Conservation (phyloP, 2,113 vertebrate species). For the Gobio gobio region DNA sequence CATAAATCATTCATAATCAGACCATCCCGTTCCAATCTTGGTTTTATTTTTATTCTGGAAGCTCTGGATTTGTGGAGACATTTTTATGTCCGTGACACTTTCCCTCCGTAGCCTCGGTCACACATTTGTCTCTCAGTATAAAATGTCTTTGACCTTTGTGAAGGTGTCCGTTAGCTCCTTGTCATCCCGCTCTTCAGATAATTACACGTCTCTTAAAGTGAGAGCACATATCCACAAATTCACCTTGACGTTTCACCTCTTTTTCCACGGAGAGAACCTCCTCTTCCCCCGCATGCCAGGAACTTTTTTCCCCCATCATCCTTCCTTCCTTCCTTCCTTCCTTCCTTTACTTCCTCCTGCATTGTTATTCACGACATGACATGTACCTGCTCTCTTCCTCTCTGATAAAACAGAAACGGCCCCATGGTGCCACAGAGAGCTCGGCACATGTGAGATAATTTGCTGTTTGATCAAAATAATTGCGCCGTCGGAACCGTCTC, state of each 20-base stretch:
- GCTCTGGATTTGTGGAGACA: neutral
- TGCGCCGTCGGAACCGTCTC: constrained; percentile 52
- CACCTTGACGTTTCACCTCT: constrained; percentile 20
- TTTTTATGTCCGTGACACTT: constrained; percentile 4
- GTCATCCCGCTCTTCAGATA: neutral
- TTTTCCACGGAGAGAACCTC: constrained; percentile 6
- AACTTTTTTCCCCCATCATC: neutral
- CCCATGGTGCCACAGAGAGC: constrained; percentile 45
- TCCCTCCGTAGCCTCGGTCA: neutral
- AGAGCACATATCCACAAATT: neutral
- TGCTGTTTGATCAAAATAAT: constrained; percentile 62
- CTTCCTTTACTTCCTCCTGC: constrained; percentile 4
- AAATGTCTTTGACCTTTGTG: constrained; percentile 33
- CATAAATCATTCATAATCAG: constrained; percentile 14
- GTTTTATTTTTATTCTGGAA: neutral
- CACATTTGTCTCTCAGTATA: constrained; percentile 17
- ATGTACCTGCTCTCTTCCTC: constrained; percentile 55
- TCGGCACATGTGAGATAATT: constrained; percentile 58
- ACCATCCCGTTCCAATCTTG: neutral
- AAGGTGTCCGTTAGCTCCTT: constrained; percentile 13
- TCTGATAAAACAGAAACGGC: constrained; percentile 55
- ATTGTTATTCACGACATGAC: constrained; percentile 59
- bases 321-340: neutral
- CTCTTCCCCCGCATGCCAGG: neutral
- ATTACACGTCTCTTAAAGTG: constrained; percentile 20